Evolutionary conservation across 2,797 vertebrate species (phyloP).

Genomic region (Vireo griseus): DNA sequence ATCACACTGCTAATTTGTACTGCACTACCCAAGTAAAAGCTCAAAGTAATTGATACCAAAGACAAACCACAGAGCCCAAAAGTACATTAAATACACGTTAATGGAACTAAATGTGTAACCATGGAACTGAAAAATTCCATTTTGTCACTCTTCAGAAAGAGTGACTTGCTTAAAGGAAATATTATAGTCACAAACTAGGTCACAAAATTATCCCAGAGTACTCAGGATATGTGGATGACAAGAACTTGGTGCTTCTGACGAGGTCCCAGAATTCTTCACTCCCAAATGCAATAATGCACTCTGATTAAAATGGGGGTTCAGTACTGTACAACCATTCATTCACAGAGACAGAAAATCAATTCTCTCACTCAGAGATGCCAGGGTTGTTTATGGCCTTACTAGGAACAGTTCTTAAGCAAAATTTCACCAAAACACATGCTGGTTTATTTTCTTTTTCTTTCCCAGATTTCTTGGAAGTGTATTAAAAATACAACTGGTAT

Average conservation of each 20-base stretch:
- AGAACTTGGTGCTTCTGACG: neutral
- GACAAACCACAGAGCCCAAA: neutral
- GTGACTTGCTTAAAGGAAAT: neutral
- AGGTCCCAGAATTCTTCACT: neutral
- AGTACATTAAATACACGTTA: neutral
- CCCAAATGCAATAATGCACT: neutral
- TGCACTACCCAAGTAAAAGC: neutral
- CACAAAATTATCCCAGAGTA: neutral
- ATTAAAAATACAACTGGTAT: neutral
- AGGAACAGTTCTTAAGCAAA: neutral
- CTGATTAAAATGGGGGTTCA: neutral
- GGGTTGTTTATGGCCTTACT: neutral
- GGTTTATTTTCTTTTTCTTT: neutral
- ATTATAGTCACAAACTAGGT: neutral
- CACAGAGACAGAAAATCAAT: neutral
- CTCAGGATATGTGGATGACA: neutral
- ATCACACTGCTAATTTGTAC: neutral
- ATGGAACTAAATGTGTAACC: neutral
- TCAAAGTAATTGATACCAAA: neutral
- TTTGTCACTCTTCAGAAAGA: neutral
- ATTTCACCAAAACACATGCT: neutral
- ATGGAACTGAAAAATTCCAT: neutral
- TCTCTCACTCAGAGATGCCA: neutral
- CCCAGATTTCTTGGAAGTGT: neutral
- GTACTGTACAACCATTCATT: neutral